Evolutionary conservation across 1,140 invertebrate species (phyloP), one percentile per base, ranked within the genome.

Genomic region (Drosophila trapezifrons): DNA sequence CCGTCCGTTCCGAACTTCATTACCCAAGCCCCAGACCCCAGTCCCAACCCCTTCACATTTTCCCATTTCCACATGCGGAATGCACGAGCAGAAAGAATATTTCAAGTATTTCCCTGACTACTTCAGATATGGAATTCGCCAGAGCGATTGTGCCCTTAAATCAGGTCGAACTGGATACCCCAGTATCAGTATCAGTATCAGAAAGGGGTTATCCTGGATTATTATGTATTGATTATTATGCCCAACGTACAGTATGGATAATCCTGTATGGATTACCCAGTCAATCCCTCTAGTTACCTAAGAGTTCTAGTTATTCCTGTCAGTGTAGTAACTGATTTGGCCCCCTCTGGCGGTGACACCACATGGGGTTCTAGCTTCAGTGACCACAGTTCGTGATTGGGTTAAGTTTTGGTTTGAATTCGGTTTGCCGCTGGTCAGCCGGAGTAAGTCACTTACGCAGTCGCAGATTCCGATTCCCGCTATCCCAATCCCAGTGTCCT

Each of bases 351-450:
- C 3, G 58, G n/a, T 32, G 27, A 22, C 52, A 8, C 46, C 46
- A 37, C 47, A 60, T 55, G 45, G n/a, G 18, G 13, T 6, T 54
- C 15, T 15, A 10, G 22, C 10, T n/a, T 2, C 49, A 27, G 8
- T n/a, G 35, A 42, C 54, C 54, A 20, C 60, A 32, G 54, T 35
- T 60, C 40, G 56, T 62, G 62, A 65, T 65, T 27, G 62, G 62
- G 62, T 65, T 65, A 63, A 65, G 56, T 65, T 65, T 45, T 35
- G 56, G 56, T 43, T 65, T 25, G 56, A 64, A 60, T 64, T 59
- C 10, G 62, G 62, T 64, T 64, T 64, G 38, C 27, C 29, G n/a
- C 13, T 25, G 56, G 62, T 60, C 56, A 60, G 37, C 60, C 38
- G n/a, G n/a, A 46, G 55, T 60, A 60, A 64, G 60, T 60, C 51